These are phyloP conservation scores for Encarsia formosa DNA, from an alignment of 2,888 invertebrate species.

Conservation along the genomic window DNA sequence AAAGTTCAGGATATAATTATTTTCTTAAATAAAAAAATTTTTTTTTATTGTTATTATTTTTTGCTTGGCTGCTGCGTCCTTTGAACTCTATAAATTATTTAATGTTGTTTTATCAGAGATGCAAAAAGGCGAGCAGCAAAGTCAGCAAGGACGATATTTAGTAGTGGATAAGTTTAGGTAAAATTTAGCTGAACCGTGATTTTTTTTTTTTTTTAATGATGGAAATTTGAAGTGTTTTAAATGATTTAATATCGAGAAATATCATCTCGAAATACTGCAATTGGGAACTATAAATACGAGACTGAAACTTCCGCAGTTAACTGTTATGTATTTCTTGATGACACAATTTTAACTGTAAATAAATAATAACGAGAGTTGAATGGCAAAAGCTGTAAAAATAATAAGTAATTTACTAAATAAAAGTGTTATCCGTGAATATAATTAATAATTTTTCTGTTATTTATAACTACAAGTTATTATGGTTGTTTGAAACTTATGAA, in stretches of 20 bases:
- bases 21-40: constrained; percentile 4
- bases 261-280: constrained; percentile 3
- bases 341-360: constrained; percentile 22
- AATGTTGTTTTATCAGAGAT: constrained; percentile 13
- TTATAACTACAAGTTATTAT: constrained; percentile 7
- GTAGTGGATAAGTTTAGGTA: constrained; percentile 4
- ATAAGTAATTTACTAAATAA: constrained; percentile 17
- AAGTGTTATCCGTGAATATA: constrained; percentile 15
- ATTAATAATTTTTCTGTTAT: constrained; percentile 15
- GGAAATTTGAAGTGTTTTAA: neutral
- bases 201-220: neutral
- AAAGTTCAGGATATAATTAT: constrained; percentile 17
- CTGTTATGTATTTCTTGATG: constrained; percentile 15
- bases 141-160: constrained; percentile 3
- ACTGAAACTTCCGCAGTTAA: constrained; percentile 20
- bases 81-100: constrained; percentile 10
- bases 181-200: constrained; percentile 12
- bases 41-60: constrained; percentile 14
- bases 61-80: constrained; percentile 11
- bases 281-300: constrained; percentile 20
- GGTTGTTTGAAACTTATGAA: no score
- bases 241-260: neutral
- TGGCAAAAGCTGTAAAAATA: constrained; percentile 13
- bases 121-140: neutral
- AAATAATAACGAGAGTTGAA: constrained; percentile 7